Evolutionary conservation across 2,888 invertebrate genomes (phyloP), one percentile per base, ranked within the genome.

Genomic region (Chloroclystis v-ata): DNA sequence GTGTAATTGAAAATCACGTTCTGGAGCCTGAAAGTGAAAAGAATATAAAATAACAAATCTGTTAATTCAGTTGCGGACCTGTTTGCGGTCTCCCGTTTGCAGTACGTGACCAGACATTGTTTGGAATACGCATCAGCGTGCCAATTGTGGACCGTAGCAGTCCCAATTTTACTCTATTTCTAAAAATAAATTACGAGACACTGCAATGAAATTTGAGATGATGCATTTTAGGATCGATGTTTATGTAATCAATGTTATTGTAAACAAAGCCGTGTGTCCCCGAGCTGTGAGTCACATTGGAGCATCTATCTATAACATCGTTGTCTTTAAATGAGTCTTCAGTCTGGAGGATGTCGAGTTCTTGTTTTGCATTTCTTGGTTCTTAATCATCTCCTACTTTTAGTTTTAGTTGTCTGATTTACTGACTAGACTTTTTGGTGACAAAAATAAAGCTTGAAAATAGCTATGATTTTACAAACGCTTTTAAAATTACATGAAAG

Each of bases 101-200:
- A 56, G 83, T 84, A 86, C 85, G 86, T 87, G 86, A 85, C 82
- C 82, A 82, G 85, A 83, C 82, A 67, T 70, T 63, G 65, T 68
- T 75, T 70, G 69, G 61, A 63, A 67, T 65, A 68, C 69, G 65
- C 65, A 72, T 74, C 76, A 71, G 77, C 69, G 67, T 63, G 69
- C 72, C 75, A 75, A 73, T 73, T 72, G 72, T 65, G 57, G 51
- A 59, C 60, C 65, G 61, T 57, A 40, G 61, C 63, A 65, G 66
- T 65, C 59, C 20, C 68, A 63, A 67, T 54, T 52, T 49, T 45
- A 11, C 48, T 56, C 41, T 49, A 45, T 50, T 47, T 46, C 20
- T 20, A 20, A 20, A 20, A 20, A 20, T 20, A 20, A 20, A 20
- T 20, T 5, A 20, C 20, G 20, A 20, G 20, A 20, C 20, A 20